Evolutionary conservation across 2,113 vertebrate species (phyloP), one percentile per base, ranked within the genome.

Genomic region (Psilopsiagon aymara): DNA sequence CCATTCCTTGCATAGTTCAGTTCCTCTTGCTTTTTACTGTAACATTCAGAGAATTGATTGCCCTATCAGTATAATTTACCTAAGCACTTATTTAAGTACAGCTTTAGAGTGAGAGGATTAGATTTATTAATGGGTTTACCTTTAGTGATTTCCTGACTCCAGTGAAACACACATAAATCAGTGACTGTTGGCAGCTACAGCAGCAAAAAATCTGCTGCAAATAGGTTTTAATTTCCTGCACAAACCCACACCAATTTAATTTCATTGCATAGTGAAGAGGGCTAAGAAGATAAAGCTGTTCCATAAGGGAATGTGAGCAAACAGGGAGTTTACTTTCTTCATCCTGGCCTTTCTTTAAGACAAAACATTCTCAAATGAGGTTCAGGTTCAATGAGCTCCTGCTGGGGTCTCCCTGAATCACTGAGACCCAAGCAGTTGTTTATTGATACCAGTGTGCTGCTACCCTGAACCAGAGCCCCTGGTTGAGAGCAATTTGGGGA

Each of bases 51-150:
- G 62, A 75, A 82, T 17, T 86, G 77, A 82, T 91, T 75, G 33
- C 67, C 46, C 25, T 84, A 24, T 43, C 6, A 5, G 27, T 78
- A 35, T 91, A 71, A 91, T 68, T 97, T 95, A 89, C 86, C 94
- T 75, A 83, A 92, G 75, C 66, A 62, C 52, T 94, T 79, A 88
- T 52, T 64, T 66, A 79, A 94, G 60, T 93, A 76, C 53, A 86
- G 67, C n/a, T 73, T 80, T 82, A 82, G 74, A 66, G 77, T 63
- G 66, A 94, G 64, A 86, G 73, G 73, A 86, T 94, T 92, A 83
- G 75, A 71, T 91, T 94, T 83, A 53, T 80, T 83, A 84, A 88
- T 59, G 46, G 73, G 57, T 86, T 92, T 78, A 37, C 69, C 52
- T 51, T 63, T 68, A 52, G 51, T 63, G 70, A 90, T 90, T 91